phyloP scores from a whole-genome alignment of 2,113 vertebrate genomes.

The Sakesphorus luctuosus region DNA sequence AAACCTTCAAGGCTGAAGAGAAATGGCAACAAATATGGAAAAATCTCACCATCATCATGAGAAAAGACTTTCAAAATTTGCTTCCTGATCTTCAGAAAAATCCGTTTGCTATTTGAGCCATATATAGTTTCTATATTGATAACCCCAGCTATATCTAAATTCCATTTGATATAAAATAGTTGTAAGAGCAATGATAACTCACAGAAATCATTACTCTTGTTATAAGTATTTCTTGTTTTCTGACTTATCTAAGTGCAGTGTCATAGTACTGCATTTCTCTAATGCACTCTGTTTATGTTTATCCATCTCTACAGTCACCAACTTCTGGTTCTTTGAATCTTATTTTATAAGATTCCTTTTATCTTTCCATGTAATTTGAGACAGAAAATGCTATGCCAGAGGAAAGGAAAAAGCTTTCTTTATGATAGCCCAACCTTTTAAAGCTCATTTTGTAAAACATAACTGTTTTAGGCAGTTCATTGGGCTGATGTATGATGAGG shows the following conservation, averaged over 20 bases:
- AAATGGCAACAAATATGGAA: not conserved
- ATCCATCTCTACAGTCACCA: not conserved
- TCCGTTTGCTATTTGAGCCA: not conserved
- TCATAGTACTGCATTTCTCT: not conserved
- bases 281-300: not conserved
- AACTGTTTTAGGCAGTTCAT: not conserved
- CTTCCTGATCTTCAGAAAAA: not conserved
- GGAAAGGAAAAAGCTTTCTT: not conserved
- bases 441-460: not conserved
- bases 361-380: not conserved
- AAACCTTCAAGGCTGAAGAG: not conserved
- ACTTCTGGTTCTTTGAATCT: not conserved
- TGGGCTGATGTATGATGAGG: not conserved
- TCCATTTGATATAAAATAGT: not conserved
- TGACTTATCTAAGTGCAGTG: not conserved
- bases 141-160: not conserved
- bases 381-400: not conserved
- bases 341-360: not conserved
- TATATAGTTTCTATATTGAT: not conserved
- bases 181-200: not conserved
- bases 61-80: not conserved
- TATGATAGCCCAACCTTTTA: not conserved
- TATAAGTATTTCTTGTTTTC: not conserved
- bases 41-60: not conserved
- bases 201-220: not conserved